Conservation (phyloP, 2,113 vertebrate genomes). For the Diglossa brunneiventris region DNA sequence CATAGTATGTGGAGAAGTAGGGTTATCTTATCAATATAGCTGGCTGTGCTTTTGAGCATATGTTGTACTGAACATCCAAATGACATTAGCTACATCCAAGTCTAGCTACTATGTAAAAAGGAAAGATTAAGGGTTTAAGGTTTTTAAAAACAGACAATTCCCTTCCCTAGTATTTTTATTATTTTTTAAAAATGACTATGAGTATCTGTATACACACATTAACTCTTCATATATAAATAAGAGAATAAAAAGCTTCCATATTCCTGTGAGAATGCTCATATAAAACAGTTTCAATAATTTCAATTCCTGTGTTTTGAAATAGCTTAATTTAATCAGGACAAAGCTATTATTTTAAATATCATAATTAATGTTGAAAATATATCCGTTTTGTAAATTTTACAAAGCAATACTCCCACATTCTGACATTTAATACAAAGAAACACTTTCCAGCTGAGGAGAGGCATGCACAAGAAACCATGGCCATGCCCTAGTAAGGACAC, state of each 20-base stretch:
- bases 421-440: background rate
- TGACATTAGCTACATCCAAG: slow-evolving; percentile 32
- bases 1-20: background rate
- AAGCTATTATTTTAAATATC: background rate
- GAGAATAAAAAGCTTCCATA: background rate
- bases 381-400: background rate
- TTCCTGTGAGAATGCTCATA: background rate
- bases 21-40: slow-evolving; percentile 37
- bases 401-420: background rate
- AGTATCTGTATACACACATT: background rate
- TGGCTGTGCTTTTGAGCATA: slow-evolving; percentile 27
- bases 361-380: background rate
- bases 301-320: background rate
- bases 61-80: slow-evolving; percentile 35
- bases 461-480: background rate
- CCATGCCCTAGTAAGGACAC: background rate
- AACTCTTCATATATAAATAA: background rate
- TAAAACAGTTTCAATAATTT: background rate
- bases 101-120: background rate
- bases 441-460: background rate
- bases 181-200: background rate
- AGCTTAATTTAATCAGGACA: background rate
- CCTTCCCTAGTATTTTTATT: background rate
- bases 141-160: slow-evolving; percentile 5
- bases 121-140: slow-evolving; percentile 1